Evolutionary conservation across 2,113 vertebrate genomes (phyloP), one percentile per base, ranked within the genome.

Genomic region (Hiodon tergisus): DNA sequence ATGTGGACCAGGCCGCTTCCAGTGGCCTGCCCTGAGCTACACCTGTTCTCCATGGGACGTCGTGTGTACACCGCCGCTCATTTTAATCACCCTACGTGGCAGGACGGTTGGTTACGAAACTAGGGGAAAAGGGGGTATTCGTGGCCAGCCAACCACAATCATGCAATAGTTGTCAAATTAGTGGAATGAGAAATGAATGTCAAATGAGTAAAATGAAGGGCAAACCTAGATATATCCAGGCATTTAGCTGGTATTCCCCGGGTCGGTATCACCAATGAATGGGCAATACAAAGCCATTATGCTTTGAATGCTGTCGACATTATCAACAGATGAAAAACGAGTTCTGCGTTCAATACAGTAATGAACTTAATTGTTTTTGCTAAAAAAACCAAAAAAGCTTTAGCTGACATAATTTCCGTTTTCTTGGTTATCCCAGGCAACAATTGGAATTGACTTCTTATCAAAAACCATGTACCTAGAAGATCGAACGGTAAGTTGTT

Each of bases 401-500:
- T 58, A 4, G 4, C 55, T 71, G 46, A 71, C 57, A 58, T 71
- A 14, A 14, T 71, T 71, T 69, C 55, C 69, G 10, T 31, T 3
- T 81, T 74, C 75, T 82, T 73, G 73, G 75, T 83, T 73, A 78
- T 72, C 79, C 76, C 78, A 92, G 95, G 95, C 95, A 61, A 97
- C 95, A 80, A 97, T 97, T 84, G 95, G 95, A 86, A 96, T 96
- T 69, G 95, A 97, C 89, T 97, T 97, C 86, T 90, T 97, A 83
- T 97, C 95, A 62, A 97, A 97, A 93, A 97, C 95, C 78, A 97
- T 96, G 95, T 97, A 97, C 87, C 84, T 97, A 86, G 95, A 96
- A 81, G 95, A 97, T 82, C 94, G 95, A 84, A 96, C 94, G 87
- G 95, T 97, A 88, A 93, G 93, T 81, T 67, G 9, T 65, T 55